phyloP scores from a whole-genome alignment of 1,140 invertebrate species.

The Hypothenemus hampei region DNA sequence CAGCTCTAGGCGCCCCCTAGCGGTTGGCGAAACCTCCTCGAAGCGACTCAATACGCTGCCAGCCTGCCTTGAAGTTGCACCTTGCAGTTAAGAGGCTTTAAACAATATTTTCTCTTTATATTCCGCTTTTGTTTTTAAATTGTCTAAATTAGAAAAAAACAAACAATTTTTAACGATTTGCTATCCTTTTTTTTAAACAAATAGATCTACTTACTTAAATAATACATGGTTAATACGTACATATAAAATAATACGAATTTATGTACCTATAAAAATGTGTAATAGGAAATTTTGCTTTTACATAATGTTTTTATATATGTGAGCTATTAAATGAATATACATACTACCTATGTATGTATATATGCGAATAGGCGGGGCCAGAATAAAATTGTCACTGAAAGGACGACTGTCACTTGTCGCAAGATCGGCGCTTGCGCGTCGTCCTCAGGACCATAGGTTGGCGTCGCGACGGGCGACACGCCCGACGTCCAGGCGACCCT shows the following conservation, averaged over 20 bases:
- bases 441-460: conserved; percentile 42
- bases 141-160: too few relatives aligned
- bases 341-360: too few relatives aligned
- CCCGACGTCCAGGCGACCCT: conserved; percentile 45
- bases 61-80: conserved; percentile 5
- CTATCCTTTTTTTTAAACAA: too few relatives aligned
- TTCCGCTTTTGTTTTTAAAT: too few relatives aligned
- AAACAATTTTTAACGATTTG: too few relatives aligned
- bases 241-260: too few relatives aligned
- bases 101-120: conserved; percentile 4
- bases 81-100: background rate
- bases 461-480: conserved; percentile 44
- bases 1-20: conserved; percentile 39
- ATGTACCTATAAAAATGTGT: too few relatives aligned
- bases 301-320: too few relatives aligned
- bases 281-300: too few relatives aligned
- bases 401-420: conserved; percentile 45
- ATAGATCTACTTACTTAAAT: too few relatives aligned
- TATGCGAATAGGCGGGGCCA: conserved; percentile 35
- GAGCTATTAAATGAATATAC: too few relatives aligned
- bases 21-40: conserved; percentile 20
- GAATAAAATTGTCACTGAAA: conserved; percentile 43
- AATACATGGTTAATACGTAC: too few relatives aligned
- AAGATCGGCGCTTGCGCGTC: conserved; percentile 40
- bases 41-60: conserved; percentile 25